phyloP scores from a whole-genome alignment of 2,113 vertebrate genomes.

The Diphyllodes magnificus region DNA sequence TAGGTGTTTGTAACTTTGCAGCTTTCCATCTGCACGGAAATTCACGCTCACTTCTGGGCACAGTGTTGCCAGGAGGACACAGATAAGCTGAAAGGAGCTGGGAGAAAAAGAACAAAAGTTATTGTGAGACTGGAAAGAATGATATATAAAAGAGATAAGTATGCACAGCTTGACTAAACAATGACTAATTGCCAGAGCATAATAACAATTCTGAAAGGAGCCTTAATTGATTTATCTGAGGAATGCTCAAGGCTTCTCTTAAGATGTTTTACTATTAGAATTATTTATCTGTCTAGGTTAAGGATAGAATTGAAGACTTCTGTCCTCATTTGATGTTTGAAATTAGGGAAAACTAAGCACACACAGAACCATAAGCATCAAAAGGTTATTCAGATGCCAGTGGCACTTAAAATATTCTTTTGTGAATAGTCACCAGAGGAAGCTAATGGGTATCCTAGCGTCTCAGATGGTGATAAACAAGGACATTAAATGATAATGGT shows the following conservation, averaged over 20 bases:
- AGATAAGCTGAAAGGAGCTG: background rate
- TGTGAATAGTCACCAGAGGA: constrained; percentile 4
- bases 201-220: constrained; percentile 32
- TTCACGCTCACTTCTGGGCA: background rate
- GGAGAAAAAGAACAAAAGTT: constrained; percentile 10
- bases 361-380: background rate
- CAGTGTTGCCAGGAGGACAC: background rate
- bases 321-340: background rate
- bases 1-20: background rate
- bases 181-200: constrained; percentile 32
- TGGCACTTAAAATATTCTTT: background rate
- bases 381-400: background rate
- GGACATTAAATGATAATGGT: constrained; percentile 33
- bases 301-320: background rate
- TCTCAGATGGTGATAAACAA: constrained; percentile 8
- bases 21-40: background rate
- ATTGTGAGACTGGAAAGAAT: background rate
- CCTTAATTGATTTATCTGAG: constrained; percentile 53
- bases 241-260: constrained; percentile 16
- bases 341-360: background rate
- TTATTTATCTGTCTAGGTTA: constrained; percentile 28
- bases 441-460: constrained; percentile 7
- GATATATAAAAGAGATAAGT: constrained; percentile 44
- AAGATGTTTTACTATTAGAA: constrained; percentile 5
- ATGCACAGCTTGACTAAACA: constrained; percentile 35